phyloP scores from a whole-genome alignment of 1,140 invertebrate species.

The Orius insidiosus region DNA sequence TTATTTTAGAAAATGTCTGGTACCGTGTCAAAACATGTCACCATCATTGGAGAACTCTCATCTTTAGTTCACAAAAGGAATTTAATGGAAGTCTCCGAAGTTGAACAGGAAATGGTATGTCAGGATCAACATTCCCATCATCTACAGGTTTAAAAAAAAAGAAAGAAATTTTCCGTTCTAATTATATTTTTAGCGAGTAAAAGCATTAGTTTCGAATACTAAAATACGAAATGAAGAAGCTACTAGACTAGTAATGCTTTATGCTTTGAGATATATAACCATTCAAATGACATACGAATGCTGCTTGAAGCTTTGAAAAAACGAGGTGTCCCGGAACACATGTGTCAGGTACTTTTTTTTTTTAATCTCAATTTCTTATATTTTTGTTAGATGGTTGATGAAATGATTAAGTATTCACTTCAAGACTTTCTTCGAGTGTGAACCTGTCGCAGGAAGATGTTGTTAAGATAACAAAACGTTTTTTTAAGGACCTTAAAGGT shows the following conservation, averaged over 20 bases:
- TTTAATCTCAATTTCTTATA: too few relatives aligned
- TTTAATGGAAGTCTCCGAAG: slow-evolving; percentile 83
- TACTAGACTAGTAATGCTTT: slow-evolving; percentile 75
- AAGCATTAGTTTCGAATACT: slow-evolving; percentile 43
- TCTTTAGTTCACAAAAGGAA: slow-evolving; percentile 57
- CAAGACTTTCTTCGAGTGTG: too few relatives aligned
- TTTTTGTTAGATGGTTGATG: too few relatives aligned
- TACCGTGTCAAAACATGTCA: slow-evolving; percentile 93
- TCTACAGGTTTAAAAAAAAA: slow-evolving; percentile 37
- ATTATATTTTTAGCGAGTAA: slow-evolving; percentile 26
- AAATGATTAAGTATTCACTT: too few relatives aligned
- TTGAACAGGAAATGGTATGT: slow-evolving; percentile 90
- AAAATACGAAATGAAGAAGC: slow-evolving; percentile 65
- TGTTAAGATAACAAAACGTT: slow-evolving; percentile 76
- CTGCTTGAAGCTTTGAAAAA: slow-evolving; percentile 56
- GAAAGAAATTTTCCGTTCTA: slow-evolving; percentile 32
- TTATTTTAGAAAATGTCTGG: slow-evolving; percentile 80
- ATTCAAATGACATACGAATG: slow-evolving; percentile 65
- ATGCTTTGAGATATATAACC: slow-evolving; percentile 80
- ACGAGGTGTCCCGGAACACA: slow-evolving; percentile 39
- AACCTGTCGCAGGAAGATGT: slow-evolving; percentile 48
- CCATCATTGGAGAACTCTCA: slow-evolving; percentile 87
- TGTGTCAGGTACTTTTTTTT: slow-evolving; percentile 27
- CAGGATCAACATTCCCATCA: slow-evolving; percentile 82
- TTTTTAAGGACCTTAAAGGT: slow-evolving; percentile 79